Evolutionary conservation across 2,888 invertebrate genomes (phyloP).

Genomic region (Drosophila nigritarsus): DNA sequence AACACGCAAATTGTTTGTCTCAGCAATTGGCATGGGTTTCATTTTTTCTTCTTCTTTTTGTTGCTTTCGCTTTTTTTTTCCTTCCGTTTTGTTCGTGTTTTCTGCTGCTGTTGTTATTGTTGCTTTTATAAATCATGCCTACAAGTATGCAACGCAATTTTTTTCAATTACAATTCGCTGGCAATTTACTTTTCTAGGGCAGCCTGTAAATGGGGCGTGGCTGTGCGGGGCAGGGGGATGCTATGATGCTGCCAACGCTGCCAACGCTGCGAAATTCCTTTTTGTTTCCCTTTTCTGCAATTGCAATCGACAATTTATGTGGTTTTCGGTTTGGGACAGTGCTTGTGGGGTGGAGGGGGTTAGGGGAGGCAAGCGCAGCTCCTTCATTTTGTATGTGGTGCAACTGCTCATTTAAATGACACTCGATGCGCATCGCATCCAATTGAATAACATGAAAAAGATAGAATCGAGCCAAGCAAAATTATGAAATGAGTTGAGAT

Average conservation of each 20-base stretch:
- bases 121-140: constrained; percentile 52
- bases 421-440: constrained; percentile 1
- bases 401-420: constrained; percentile 32
- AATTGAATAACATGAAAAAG: too few relatives aligned
- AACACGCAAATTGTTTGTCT: constrained; percentile 59
- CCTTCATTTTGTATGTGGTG: constrained; percentile 22
- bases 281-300: constrained; percentile 20
- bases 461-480: too few relatives aligned
- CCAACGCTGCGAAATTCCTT: constrained; percentile 15
- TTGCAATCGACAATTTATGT: constrained; percentile 39
- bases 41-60: constrained; percentile 5
- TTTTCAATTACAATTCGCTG: constrained; percentile 52
- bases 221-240: background rate
- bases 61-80: background rate
- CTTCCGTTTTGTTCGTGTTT: background rate
- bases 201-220: background rate
- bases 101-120: background rate
- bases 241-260: background rate
- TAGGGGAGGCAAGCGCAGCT: background rate
- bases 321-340: background rate
- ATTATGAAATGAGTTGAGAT: too few relatives aligned
- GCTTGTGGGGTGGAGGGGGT: too few relatives aligned
- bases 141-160: constrained; percentile 57
- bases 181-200: constrained; percentile 19
- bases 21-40: constrained; percentile 60